These are phyloP conservation scores for Drosophila miranda DNA, from an alignment of 1,140 invertebrate species.

Conservation along the genomic window DNA sequence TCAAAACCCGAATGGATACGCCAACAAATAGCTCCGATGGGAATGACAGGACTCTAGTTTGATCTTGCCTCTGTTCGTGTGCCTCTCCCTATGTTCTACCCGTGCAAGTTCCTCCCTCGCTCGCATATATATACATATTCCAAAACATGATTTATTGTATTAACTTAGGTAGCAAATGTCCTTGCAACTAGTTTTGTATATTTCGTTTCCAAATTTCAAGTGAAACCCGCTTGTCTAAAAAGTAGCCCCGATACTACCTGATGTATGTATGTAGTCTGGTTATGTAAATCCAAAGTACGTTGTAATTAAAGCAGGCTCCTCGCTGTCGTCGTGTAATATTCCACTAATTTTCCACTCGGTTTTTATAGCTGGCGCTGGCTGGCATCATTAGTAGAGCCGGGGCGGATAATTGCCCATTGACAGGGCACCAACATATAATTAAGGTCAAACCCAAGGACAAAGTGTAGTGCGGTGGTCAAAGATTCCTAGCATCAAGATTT, in stretches of 20 bases:
- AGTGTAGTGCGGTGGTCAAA: too few species aligned
- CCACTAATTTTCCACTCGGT: conserved; percentile 3
- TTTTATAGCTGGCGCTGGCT: neutral
- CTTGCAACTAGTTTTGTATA: conserved; percentile 58
- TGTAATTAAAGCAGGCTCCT: conserved; percentile 59
- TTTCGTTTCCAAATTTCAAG: conserved; percentile 47
- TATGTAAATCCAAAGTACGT: conserved; percentile 65
- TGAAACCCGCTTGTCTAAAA: conserved; percentile 38
- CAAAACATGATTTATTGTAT: conserved; percentile 41
- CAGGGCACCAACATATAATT: conserved; percentile 13
- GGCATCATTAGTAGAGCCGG: conserved; percentile 14
- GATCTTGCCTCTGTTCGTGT: conserved; percentile 36
- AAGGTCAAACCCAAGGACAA: conserved; percentile 41
- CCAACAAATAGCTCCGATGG: conserved; percentile 59
- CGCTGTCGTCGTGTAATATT: conserved; percentile 40
- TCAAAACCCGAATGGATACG: conserved; percentile 90
- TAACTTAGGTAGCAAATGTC: conserved; percentile 42
- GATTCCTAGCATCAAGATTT: too few species aligned
- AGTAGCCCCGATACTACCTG: conserved; percentile 1
- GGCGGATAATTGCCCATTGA: neutral
- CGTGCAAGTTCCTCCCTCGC: conserved; percentile 46
- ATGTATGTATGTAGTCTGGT: conserved; percentile 38
- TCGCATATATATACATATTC: conserved; percentile 4
- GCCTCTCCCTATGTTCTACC: conserved; percentile 1
- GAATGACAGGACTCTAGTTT: neutral